Evolutionary conservation across 1,140 invertebrate species (phyloP), one percentile per base, ranked within the genome.

Genomic region (Oncopodura yosiiana): DNA sequence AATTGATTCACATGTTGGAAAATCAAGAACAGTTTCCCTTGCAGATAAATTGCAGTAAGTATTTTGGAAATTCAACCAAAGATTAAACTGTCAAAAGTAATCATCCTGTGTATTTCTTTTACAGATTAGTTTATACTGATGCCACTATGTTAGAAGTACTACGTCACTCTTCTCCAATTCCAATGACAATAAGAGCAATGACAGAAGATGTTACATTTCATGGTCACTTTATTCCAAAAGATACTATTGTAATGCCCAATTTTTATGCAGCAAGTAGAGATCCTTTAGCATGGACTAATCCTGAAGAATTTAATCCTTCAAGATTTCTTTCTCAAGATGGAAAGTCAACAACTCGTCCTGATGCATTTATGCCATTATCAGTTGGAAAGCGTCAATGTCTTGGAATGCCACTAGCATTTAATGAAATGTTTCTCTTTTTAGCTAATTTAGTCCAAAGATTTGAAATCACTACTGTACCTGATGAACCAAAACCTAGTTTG

Each of bases 121-220:
- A 37, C 62, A 85, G 83, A 36, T 77, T 88, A 78, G 81, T 84
- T 1, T 89, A 87, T 65, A 75, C 81, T 44, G 84, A 85, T 69
- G 83, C 83, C 0, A 73, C 86, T 27, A 78, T 84, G 0, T 68
- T 83, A 63, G 86, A 89, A 70, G 78, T 81, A 0, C 66, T 87
- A 1, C 74, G 86, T 27, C 79, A 86, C 70, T 86, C 87, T 60
- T 81, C 82, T 75, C 80, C 81, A 6, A 72, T 83, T 61, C 82
- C 83, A 0, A 80, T 87, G 67, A 80, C 81, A n/a, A n/a, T n/a
- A n/a, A n/a, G n/a, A n/a, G n/a, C n/a, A 3, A 60, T 84, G 0
- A 78, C 73, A 61, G 41, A 44, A 27, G 77, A 87, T 19, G 52
- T 65, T 3, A 49, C 42, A 11, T 45, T 70, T 18, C 43, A 56